phyloP scores from a whole-genome alignment of 2,888 invertebrate genomes.

The Aelia acuminata region DNA sequence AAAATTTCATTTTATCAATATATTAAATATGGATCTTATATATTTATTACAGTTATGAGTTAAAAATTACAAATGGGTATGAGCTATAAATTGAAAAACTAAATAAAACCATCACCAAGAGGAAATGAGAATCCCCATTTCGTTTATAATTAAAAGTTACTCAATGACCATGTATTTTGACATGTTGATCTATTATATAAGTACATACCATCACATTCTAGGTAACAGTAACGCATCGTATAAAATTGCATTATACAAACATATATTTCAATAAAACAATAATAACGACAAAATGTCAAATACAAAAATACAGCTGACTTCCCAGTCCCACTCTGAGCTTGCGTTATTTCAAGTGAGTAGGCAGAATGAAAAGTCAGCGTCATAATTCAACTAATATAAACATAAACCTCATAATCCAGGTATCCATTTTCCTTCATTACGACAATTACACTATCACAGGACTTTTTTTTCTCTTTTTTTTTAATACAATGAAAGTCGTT shows the following conservation, averaged over 20 bases:
- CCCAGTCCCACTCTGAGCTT: slow-evolving; percentile 62
- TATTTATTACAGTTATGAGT: slow-evolving; percentile 44
- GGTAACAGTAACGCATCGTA: slow-evolving; percentile 60
- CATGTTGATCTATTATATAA: slow-evolving; percentile 30
- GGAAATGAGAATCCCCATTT: slow-evolving; percentile 40
- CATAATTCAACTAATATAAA: slow-evolving; percentile 58
- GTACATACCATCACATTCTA: slow-evolving; percentile 58
- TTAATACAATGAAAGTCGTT: background rate
- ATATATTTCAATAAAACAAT: slow-evolving; percentile 49
- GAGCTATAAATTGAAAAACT: slow-evolving; percentile 35
- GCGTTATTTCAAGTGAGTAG: slow-evolving; percentile 60
- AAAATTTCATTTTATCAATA: slow-evolving; percentile 34
- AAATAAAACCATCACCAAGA: slow-evolving; percentile 56
- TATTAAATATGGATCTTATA: background rate
- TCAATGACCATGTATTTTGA: slow-evolving; percentile 9
- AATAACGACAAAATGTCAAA: slow-evolving; percentile 40
- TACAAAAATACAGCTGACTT: slow-evolving; percentile 60
- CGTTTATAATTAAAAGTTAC: slow-evolving; percentile 29
- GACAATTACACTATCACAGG: slow-evolving; percentile 49
- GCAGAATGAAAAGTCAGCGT: slow-evolving; percentile 61
- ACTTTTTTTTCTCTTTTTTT: background rate
- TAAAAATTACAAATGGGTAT: slow-evolving; percentile 48
- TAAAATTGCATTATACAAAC: slow-evolving; percentile 50
- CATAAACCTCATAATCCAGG: slow-evolving; percentile 45
- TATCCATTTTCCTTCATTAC: slow-evolving; percentile 39